phyloP scores from a whole-genome alignment of 2,113 vertebrate species.

The Perca flavescens region DNA sequence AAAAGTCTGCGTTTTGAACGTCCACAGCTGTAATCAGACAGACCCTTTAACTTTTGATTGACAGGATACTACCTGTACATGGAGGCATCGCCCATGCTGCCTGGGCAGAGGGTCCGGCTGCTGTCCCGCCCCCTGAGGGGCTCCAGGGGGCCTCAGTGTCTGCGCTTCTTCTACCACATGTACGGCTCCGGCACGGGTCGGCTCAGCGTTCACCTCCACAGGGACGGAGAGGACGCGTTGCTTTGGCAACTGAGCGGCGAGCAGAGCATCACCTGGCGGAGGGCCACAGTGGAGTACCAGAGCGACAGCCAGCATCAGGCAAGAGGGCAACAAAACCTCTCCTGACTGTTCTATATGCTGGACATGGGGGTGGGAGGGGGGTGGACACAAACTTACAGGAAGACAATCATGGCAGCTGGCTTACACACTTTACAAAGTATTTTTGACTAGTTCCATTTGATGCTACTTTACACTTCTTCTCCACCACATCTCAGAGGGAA shows the following conservation, averaged over 20 bases:
- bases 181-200: constrained; percentile 92
- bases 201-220: constrained; percentile 87
- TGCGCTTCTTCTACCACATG: constrained; percentile 95
- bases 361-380: background rate
- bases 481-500: too few relatives aligned
- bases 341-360: background rate
- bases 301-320: constrained; percentile 88
- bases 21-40: background rate
- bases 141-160: constrained; percentile 87
- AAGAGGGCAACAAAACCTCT: constrained; percentile 60
- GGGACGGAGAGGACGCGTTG: constrained; percentile 77
- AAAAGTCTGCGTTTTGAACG: background rate
- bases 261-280: constrained; percentile 93
- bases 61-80: constrained; percentile 96
- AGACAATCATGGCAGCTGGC: background rate
- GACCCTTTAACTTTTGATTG: background rate
- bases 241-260: constrained; percentile 91
- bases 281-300: constrained; percentile 88
- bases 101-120: constrained; percentile 88
- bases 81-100: constrained; percentile 92
- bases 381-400: background rate
- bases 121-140: constrained; percentile 86
- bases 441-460: background rate
- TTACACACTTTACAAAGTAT: background rate
- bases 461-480: too few relatives aligned